A percentile compares a stretch with the other conserved stretches of the same genome.
Conservation (phyloP, 2,113 vertebrate species). For the Theristicus caerulescens region DNA sequence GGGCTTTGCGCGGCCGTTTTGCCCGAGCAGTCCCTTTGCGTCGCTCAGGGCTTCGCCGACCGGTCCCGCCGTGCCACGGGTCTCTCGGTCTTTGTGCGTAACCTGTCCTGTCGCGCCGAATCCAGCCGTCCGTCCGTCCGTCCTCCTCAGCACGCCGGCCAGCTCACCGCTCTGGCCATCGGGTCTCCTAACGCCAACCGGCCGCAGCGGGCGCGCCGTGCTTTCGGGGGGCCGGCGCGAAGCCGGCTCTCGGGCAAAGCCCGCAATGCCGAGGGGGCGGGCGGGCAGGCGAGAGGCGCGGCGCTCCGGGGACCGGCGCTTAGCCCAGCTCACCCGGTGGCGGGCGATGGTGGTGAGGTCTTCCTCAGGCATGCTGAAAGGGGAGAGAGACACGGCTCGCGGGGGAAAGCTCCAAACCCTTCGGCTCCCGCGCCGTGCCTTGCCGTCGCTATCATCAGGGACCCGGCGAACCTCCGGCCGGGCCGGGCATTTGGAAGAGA, state of each 20-base stretch:
- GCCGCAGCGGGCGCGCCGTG: not conserved
- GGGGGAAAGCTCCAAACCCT: not conserved
- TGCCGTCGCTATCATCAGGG: too few relatives aligned
- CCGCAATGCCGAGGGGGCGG: not conserved
- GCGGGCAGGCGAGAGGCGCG: not conserved
- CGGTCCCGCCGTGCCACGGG: not conserved
- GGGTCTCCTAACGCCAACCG: not conserved
- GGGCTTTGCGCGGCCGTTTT: too few relatives aligned
- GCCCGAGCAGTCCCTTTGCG: not conserved
- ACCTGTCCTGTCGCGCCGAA: not conserved
- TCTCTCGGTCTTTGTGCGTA: not conserved
- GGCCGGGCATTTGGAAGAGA: accelerated
- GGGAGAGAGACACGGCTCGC: not conserved
- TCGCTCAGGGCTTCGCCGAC: not conserved
- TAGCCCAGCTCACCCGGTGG: not conserved
- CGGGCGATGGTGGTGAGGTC: not conserved
- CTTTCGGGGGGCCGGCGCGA: not conserved
- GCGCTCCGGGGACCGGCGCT: not conserved
- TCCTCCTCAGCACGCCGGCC: not conserved
- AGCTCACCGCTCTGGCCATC: not conserved
- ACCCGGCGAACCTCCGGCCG: not conserved
- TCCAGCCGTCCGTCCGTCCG: not conserved
- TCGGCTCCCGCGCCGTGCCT: not conserved
- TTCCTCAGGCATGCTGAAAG: not conserved
- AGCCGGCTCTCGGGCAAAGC: not conserved